phyloP scores from a whole-genome alignment of 2,888 invertebrate species.

The Drosophila birchii region DNA sequence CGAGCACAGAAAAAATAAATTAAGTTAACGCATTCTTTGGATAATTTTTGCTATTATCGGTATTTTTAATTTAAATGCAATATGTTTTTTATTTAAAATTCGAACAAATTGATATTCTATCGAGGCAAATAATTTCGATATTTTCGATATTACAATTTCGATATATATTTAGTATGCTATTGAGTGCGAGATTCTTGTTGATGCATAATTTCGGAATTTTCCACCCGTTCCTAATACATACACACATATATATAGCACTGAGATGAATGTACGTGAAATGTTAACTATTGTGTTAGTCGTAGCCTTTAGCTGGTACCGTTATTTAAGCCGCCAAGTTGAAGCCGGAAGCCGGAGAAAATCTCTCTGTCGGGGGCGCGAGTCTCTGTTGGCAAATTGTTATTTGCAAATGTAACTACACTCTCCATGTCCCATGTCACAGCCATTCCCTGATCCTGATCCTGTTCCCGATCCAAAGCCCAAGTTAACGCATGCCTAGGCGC shows the following conservation, averaged over 20 bases:
- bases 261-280: constrained; percentile 27
- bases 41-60: not conserved
- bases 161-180: not conserved
- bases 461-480: constrained; percentile 3
- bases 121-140: not conserved
- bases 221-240: not conserved
- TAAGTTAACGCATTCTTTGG: not conserved
- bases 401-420: constrained; percentile 46
- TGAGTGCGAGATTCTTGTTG: not conserved
- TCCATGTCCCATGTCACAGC: constrained; percentile 12
- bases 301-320: constrained; percentile 32
- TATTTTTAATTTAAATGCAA: not conserved
- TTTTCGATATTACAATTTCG: not conserved
- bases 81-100: not conserved
- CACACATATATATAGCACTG: not conserved
- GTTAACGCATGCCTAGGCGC: constrained; percentile 2
- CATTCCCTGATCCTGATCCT: constrained; percentile 1
- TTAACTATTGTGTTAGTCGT: constrained; percentile 50
- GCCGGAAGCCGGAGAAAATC: not conserved
- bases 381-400: constrained; percentile 60
- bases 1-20: not conserved
- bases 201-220: not conserved
- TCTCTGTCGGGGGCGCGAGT: not conserved
- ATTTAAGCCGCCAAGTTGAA: constrained; percentile 14
- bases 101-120: not conserved